These are phyloP conservation scores for Platysternon megacephalum DNA, from an alignment of 2,113 vertebrate species.

Conservation along the genomic window DNA sequence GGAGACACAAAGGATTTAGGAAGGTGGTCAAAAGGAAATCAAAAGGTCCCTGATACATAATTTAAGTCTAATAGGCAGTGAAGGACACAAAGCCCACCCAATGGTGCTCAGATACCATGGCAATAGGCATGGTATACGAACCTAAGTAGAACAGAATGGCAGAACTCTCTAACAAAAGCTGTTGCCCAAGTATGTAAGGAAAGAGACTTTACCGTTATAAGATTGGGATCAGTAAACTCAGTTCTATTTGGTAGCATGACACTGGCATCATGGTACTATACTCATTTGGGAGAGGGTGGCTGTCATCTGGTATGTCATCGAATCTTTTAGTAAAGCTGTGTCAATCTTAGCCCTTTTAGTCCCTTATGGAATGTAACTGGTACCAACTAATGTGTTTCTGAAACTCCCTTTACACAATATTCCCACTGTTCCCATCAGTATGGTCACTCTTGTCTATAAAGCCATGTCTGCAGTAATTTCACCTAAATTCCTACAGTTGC, in stretches of 20 bases:
- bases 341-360: background rate
- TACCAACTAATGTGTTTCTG: background rate
- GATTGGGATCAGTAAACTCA: background rate
- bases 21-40: background rate
- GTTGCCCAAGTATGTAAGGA: background rate
- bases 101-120: background rate
- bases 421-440: background rate
- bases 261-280: too few species aligned
- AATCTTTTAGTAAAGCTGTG: fast-evolving
- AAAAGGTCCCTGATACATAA: background rate
- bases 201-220: background rate
- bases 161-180: background rate
- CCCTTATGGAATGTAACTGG: background rate
- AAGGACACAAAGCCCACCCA: background rate
- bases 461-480: background rate
- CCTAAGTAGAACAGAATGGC: background rate
- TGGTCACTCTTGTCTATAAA: background rate
- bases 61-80: background rate
- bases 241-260: background rate
- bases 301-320: background rate
- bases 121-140: background rate
- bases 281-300: background rate
- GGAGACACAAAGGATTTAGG: background rate
- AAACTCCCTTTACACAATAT: background rate
- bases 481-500: background rate